Percentiles rank a stretch among this genome's conserved stretches.
phyloP scores from a whole-genome alignment of 92 coral and sea anemone species.

The Siderastrea radians region DNA sequence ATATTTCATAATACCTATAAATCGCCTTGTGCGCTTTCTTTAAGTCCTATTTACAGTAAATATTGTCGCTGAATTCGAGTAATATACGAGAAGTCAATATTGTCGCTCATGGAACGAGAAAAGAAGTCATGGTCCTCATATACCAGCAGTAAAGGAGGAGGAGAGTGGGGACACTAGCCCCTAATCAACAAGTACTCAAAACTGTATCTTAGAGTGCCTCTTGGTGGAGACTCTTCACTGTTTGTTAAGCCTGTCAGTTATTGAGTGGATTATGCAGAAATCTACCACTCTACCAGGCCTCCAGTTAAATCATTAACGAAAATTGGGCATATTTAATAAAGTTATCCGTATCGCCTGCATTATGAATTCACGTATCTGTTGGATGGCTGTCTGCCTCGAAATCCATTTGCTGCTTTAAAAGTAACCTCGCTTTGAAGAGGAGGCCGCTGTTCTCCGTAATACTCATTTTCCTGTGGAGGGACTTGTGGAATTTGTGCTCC shows the following conservation, averaged over 20 bases:
- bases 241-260: too few relatives aligned
- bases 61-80: background rate
- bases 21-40: background rate
- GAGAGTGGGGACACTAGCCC: background rate
- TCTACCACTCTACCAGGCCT: too few relatives aligned
- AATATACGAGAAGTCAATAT: too few relatives aligned
- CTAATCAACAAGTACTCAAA: too few relatives aligned
- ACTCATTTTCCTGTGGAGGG: constrained; percentile 23
- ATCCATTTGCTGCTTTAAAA: constrained; percentile 18
- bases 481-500: background rate
- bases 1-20: background rate
- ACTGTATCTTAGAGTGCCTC: too few relatives aligned
- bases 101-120: too few relatives aligned
- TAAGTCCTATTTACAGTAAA: constrained; percentile 11
- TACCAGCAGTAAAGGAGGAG: background rate
- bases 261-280: too few relatives aligned
- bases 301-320: background rate
- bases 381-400: constrained; percentile 32
- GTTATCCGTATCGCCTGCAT: background rate
- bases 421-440: constrained; percentile 20
- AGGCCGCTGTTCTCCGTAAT: constrained; percentile 26
- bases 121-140: background rate
- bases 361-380: constrained; percentile 49
- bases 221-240: too few relatives aligned
- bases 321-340: background rate